Evolutionary conservation across 2,888 invertebrate species (phyloP), one percentile per base, ranked within the genome.

Genomic region (Drosophila koepferae): DNA sequence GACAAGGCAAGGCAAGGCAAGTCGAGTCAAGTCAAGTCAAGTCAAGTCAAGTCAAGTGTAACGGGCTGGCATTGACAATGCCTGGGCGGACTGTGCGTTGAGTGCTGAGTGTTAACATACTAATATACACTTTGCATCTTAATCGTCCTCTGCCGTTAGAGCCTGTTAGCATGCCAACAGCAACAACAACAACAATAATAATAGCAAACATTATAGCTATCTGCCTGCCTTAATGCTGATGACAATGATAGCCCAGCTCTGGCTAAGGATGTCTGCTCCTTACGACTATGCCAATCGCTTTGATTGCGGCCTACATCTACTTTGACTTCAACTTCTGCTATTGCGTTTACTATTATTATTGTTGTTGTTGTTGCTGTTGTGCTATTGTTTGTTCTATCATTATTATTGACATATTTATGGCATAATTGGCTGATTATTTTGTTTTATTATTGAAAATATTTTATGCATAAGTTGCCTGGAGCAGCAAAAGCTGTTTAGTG

Each of bases 61-160:
- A 72, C 56, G 53, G 60, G 68, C 44, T 53, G 62, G 49, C 62
- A 72, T 51, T 65, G 82, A 82, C 75, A 73, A 64, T 60, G 61
- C 43, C 54, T 62, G 10, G 46, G 40, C 55, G 28, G 38, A 23
- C 54, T 55, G 49, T 62, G 55, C 38, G 55, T 60, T 56, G 48
- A 54, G 51, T 72, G 68, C 51, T n/a, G 80, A 84, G 85, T 89
- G 87, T 86, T 85, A 85, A 86, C 89, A 86, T 78, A 86, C 84
- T 86, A 87, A 84, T 89, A 86, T 81, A 89, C 88, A 89, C 86
- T 88, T 89, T 87, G 90, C 84, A 88, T 90, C 84, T 79, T 87
- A 87, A 87, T 88, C 89, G 87, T 70, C 74, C 74, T 31, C 74
- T 72, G 74, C 69, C 59, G 82, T 75, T 77, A 68, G 60, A 58